Base-by-base conservation (phyloP, 2,888 invertebrate genomes). In the Pharmacophagus antenor region DNA sequence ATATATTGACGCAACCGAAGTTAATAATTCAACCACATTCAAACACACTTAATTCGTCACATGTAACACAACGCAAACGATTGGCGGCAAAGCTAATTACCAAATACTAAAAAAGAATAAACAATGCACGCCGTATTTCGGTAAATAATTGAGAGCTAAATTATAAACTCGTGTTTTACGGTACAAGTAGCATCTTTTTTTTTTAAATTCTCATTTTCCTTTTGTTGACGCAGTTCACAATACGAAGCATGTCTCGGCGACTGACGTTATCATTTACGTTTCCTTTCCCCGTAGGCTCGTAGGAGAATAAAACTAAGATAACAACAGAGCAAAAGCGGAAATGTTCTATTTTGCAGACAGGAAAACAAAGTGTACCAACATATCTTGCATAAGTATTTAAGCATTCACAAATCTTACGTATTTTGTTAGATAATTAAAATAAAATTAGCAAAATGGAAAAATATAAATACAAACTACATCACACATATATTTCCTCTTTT, bases 281-380 rank as follows among this genome's bases (percentile, higher is more conserved):
- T 58, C 57, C 57, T 50, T 44, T 44, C 18, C 42, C 42, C 42
- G 59, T 44, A 59, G 50, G 54, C 59, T 57, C 44, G 55, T 31
- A 50, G 31, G 17, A 59, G 50, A 59, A 55, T 59, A 55, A 59
- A 59, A 55, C 59, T 50, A 49, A 55, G 59, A 59, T 55, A 59
- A 59, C 59, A 55, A 49, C 58, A 55, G 56, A 56, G 55, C 44
- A 55, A 46, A 57, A 54, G 49, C 49, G 49, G 59, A 55, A 59
- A 50, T 55, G 55, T 59, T 53, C 49, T 50, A 51, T 51, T 46
- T 51, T 44, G 20, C 22, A 52, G 21, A 31, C 27, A 59, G n/a
- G 41, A 15, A 54, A 25, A 44, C 21, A 25, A 53, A 51, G 42
- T 57, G 42, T 53, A 42, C 42, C 17, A 18, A 54, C 27, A 20